Conservation (phyloP, 2,888 invertebrate species). For the Ganaspis brasiliensis region DNA sequence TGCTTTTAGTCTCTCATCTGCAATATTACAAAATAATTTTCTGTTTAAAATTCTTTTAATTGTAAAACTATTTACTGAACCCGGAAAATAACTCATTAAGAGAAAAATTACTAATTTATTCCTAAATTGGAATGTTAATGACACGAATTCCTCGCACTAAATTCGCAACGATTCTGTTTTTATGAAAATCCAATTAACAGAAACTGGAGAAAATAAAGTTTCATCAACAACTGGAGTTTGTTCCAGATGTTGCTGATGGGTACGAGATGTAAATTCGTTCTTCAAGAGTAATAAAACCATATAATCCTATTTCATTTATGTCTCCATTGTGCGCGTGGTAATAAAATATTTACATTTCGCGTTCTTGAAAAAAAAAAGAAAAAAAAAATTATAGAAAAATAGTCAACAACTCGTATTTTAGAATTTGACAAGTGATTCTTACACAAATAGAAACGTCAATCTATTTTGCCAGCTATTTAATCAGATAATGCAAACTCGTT, state of each 20-base stretch:
- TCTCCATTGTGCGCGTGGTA: background rate
- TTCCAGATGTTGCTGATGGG: background rate
- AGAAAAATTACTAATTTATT: background rate
- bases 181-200: conserved; percentile 13
- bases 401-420: background rate
- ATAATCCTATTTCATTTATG: conserved; percentile 1
- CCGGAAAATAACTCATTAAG: background rate
- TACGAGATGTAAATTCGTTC: conserved; percentile 9
- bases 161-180: conserved; percentile 1
- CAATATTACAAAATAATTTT: no score
- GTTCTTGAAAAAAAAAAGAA: background rate
- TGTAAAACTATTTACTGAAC: background rate
- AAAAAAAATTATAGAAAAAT: no score
- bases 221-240: background rate
- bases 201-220: background rate
- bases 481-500: background rate
- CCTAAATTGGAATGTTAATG: background rate
- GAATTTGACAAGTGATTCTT: background rate
- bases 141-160: background rate
- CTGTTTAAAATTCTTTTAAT: no score
- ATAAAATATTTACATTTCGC: background rate
- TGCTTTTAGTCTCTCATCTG: no score
- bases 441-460: background rate
- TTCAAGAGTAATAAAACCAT: conserved; percentile 4
- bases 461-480: background rate